phyloP scores from a whole-genome alignment of 2,888 invertebrate genomes.

The Muscina levida region DNA sequence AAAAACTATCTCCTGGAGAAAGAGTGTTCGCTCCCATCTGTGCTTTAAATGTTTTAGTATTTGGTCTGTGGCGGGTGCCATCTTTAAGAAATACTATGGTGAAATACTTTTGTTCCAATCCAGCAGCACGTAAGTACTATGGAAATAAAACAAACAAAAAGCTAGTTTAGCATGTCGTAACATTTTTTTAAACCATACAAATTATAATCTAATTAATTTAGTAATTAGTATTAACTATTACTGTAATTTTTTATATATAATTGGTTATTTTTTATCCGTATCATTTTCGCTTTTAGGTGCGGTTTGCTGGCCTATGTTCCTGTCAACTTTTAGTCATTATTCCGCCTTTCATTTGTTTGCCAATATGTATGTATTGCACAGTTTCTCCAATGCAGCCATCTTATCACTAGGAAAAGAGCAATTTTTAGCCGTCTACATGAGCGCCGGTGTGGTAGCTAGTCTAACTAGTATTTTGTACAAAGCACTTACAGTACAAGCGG shows the following conservation, averaged over 20 bases:
- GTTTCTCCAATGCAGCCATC: constrained; percentile 85
- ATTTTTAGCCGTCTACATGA: constrained; percentile 93
- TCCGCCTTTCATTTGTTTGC: constrained; percentile 91
- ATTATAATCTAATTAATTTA: too few relatives aligned
- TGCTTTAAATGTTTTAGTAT: constrained; percentile 88
- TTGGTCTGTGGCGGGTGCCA: constrained; percentile 90
- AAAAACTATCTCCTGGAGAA: constrained; percentile 85
- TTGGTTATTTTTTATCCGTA: constrained; percentile 67
- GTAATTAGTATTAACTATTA: too few relatives aligned
- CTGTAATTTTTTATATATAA: too few relatives aligned
- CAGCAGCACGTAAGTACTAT: constrained; percentile 85
- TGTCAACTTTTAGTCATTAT: constrained; percentile 97
- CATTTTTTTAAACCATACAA: too few relatives aligned
- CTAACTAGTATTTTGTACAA: constrained; percentile 92
- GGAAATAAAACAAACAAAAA: too few relatives aligned
- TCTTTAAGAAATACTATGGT: constrained; percentile 87
- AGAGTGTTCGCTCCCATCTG: constrained; percentile 90
- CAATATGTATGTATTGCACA: constrained; percentile 98
- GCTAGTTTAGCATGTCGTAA: background rate
- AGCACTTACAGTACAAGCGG: constrained; percentile 84
- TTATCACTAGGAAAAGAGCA: constrained; percentile 92
- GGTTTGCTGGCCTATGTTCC: constrained; percentile 92
- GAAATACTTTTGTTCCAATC: constrained; percentile 92
- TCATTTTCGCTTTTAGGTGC: constrained; percentile 82
- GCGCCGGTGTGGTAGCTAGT: constrained; percentile 93